Evolutionary conservation across 1,140 invertebrate genomes (phyloP).

Genomic region (Neomicropteryx cornuta): DNA sequence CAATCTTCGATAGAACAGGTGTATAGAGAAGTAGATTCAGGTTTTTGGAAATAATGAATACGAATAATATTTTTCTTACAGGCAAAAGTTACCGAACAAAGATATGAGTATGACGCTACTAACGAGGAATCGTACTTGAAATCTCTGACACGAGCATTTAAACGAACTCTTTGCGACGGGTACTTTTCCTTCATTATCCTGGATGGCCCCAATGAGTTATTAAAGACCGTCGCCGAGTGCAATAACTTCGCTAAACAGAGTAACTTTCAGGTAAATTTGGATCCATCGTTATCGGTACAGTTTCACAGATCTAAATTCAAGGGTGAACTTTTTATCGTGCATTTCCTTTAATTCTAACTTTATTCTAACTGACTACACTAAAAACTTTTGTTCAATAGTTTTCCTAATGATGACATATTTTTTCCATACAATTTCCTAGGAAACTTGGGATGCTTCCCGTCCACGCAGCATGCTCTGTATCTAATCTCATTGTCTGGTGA

Average conservation of each 20-base stretch:
- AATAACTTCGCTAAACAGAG: slow-evolving; percentile 78
- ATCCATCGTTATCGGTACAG: neutral
- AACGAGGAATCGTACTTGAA: slow-evolving; percentile 73
- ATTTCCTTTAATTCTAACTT: no score
- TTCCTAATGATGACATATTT: no score
- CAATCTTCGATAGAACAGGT: neutral
- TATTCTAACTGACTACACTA: no score
- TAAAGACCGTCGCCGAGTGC: slow-evolving; percentile 76
- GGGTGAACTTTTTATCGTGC: no score
- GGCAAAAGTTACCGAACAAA: slow-evolving; percentile 58
- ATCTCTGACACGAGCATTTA: slow-evolving; percentile 82
- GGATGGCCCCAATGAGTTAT: slow-evolving; percentile 76
- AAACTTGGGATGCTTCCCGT: no score
- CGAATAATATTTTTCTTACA: slow-evolving; percentile 25
- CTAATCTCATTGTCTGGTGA: no score
- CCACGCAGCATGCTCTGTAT: no score
- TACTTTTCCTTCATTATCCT: slow-evolving; percentile 90
- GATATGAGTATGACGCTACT: slow-evolving; percentile 83
- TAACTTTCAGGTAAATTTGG: slow-evolving; percentile 69
- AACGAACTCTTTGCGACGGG: slow-evolving; percentile 82
- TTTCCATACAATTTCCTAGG: no score
- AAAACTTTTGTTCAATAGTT: no score
- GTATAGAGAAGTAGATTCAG: no score
- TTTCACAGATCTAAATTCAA: neutral
- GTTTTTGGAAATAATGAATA: no score